Percentiles rank a stretch among this genome's conserved stretches.
Evolutionary conservation across 2,888 invertebrate genomes (phyloP).

Genomic region (Bursaphelenchus okinawaensis): DNA sequence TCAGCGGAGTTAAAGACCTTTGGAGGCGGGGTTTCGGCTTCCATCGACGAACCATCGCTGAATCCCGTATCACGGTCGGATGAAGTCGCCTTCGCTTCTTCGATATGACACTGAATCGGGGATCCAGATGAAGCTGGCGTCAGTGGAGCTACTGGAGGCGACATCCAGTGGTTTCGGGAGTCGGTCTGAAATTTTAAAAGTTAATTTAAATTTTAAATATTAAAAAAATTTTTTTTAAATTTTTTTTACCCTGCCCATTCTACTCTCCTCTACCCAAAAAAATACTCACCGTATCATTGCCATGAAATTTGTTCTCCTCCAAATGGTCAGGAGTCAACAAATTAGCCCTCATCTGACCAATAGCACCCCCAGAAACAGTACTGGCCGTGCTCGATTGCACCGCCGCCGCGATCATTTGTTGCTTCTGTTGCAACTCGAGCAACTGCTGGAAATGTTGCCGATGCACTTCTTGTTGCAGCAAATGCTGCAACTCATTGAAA

Average conservation of each 20-base stretch:
- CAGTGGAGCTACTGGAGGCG: conserved; percentile 5
- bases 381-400: neutral
- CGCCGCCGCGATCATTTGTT: neutral
- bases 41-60: conserved; percentile 1
- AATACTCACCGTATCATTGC: neutral
- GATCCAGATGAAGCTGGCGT: conserved; percentile 11
- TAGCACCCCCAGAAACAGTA: neutral
- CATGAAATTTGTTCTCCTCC: neutral
- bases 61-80: neutral
- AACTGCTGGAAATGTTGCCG: neutral
- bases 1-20: neutral
- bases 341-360: neutral
- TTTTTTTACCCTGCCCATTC: neutral
- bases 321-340: neutral
- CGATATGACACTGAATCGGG: neutral
- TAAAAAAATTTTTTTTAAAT: neutral
- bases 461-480: neutral
- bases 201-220: neutral
- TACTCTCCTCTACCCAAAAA: neutral
- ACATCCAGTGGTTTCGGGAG: conserved; percentile 11
- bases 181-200: neutral
- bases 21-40: neutral
- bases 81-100: conserved; percentile 1
- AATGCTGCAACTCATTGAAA: neutral
- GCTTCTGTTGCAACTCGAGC: neutral